Base-by-base conservation (phyloP, 2,797 vertebrate genomes). In the Oreochromis grahami region DNA sequence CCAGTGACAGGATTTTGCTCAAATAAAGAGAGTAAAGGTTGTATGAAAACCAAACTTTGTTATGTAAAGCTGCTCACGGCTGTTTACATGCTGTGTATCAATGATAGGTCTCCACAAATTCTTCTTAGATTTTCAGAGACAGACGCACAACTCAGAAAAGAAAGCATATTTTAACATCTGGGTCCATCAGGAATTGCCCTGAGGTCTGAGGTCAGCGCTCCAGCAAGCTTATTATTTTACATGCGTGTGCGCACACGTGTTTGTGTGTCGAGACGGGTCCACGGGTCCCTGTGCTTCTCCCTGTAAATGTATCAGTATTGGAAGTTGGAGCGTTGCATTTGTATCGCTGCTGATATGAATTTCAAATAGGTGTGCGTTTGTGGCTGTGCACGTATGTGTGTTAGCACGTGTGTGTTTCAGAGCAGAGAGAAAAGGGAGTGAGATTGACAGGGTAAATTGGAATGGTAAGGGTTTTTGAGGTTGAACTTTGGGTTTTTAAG, bases 401-500 rank as follows among this genome's bases (percentile, higher is more conserved):
- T 15, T 38, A 53, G 65, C 60, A 68, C 21, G 65, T 78, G 79
- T 82, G 81, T 78, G 76, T 84, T 78, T 80, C 13, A 48, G 63
- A 79, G 41, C 19, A 12, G 81, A 88, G 87, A 68, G 56, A 77
- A 79, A 32, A 58, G 56, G 82, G 84, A 80, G 63, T 48, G 84
- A 93, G 94, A 94, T 93, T 93, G 95, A 94, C 92, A 91, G 89
- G 81, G 72, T 89, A 95, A 95, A 95, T 95, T 95, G 92, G 92
- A 88, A 55, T 76, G 81, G 83, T 84, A 81, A 81, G 80, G 78
- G 78, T 87, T 92, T 88, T 85, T 87, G 81, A 88, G 86, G 87
- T 89, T 89, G 88, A 93, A 92, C 77, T 87, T 78, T 56, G 70
- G 83, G 32, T 89, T 93, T 74, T 92, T 87, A 87, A 92, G 81